These are phyloP conservation scores for Asteroscopus sphinx DNA, from an alignment of 2,888 invertebrate genomes.

Conservation along the genomic window DNA sequence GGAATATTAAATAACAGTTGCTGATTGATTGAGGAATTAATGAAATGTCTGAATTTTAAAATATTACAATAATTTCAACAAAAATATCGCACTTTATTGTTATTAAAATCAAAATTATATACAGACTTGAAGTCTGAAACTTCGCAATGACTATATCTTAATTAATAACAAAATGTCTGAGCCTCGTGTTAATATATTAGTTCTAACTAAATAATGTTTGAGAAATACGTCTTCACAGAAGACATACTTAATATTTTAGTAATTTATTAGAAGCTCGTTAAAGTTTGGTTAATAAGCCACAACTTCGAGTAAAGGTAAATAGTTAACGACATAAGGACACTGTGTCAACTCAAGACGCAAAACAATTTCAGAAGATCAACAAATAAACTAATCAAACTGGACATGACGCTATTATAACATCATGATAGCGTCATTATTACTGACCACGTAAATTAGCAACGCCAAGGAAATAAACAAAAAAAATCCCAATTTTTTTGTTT, in stretches of 20 bases:
- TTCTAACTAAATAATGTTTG: conserved; percentile 48
- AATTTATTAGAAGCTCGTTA: conserved; percentile 50
- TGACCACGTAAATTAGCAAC: too few relatives aligned
- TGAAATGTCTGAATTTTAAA: not conserved
- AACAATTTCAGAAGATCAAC: conserved; percentile 1
- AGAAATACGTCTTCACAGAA: conserved; percentile 73
- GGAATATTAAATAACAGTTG: not conserved
- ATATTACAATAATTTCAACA: conserved; percentile 7
- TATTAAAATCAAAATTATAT: conserved; percentile 23
- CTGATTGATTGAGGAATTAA: not conserved
- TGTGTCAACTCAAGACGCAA: not conserved
- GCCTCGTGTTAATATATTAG: conserved; percentile 76
- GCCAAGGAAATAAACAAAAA: too few relatives aligned
- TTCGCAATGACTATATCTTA: conserved; percentile 35
- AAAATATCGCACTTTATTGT: conserved; percentile 14
- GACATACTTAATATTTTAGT: conserved; percentile 67
- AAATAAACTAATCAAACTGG: not conserved
- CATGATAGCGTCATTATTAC: too few relatives aligned
- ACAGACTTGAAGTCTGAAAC: too few relatives aligned
- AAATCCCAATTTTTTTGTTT: too few relatives aligned
- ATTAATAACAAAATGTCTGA: conserved; percentile 55
- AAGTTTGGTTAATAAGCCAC: conserved; percentile 40
- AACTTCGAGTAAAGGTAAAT: conserved; percentile 32
- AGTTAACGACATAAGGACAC: not conserved
- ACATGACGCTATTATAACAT: too few relatives aligned